Evolutionary conservation across 2,888 invertebrate species (phyloP), one percentile per base, ranked within the genome.

Genomic region (Willowsia nigromaculata): DNA sequence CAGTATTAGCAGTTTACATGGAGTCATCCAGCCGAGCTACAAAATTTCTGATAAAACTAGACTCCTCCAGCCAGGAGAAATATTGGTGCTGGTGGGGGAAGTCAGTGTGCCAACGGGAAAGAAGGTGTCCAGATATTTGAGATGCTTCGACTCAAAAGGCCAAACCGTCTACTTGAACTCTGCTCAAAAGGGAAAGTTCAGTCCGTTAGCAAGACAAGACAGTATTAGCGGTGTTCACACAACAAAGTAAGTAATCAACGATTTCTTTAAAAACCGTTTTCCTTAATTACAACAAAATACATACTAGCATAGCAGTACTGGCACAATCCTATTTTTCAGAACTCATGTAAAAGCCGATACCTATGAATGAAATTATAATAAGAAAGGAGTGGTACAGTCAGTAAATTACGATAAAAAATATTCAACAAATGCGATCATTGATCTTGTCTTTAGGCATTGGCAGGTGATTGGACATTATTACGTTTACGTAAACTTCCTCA

Each of bases 141-240:
- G 97, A 93, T 98, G 98, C 94, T 95, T 96, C 87, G 98, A 98
- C 94, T 95, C 96, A 22, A 96, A 96, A 93, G 98, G 98, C 56
- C 97, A 98, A 93, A 96, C 96, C 93, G 95, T 98, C 40, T 95
- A 97, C 93, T 94, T 98, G 59, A 90, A 87, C 76, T 85, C 91
- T 18, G 83, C 98, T 93, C 97, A 97, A 94, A 96, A 97, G 93
- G 98, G 98, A 50, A 96, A 97, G 93, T 98, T 99, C 94, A 98
- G 98, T 93, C 97, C 98, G 74, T 95, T 99, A 85, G 98, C 98
- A 90, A 88, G 88, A 86, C 97, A 98, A 94, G 98, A 98, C 93
- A 98, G 98, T 94, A 98, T 99, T 91, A 97, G 98, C 93, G 98
- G 98, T 27, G 98, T 98, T 22, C 98, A 99, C 94, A 97, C 97